Conservation (phyloP, 92 coral and sea anemone species). For the Umimayanthus chanpuru region DNA sequence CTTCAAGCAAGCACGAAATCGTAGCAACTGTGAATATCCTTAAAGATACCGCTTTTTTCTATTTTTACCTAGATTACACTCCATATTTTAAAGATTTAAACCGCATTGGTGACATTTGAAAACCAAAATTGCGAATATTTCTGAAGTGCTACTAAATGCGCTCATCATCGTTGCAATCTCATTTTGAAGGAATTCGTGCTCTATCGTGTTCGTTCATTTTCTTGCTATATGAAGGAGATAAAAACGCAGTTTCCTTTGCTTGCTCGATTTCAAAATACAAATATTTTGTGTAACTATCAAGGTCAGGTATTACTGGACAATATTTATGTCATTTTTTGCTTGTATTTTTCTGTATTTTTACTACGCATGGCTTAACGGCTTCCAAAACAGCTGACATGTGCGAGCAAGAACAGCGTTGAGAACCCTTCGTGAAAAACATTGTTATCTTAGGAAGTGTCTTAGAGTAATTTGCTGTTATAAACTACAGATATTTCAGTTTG, state of each 20-base stretch:
- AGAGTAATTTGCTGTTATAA: neutral
- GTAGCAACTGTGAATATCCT: neutral
- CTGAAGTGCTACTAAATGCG: neutral
- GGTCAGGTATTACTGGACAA: conserved; percentile 59
- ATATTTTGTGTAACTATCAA: conserved; percentile 20
- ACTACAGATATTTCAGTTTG: neutral
- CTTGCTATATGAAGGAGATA: neutral
- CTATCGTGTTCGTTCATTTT: neutral
- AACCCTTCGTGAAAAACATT: neutral
- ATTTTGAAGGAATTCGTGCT: conserved; percentile 19
- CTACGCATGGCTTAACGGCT: conserved; percentile 84
- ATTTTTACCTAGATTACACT: neutral
- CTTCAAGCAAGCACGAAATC: conserved; percentile 5
- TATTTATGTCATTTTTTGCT: conserved; percentile 72
- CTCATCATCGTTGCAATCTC: neutral
- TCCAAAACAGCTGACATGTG: conserved; percentile 49
- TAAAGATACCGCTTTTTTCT: neutral
- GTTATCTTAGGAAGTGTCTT: neutral
- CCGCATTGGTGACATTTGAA: neutral
- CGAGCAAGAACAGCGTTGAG: neutral
- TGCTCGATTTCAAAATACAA: conserved; percentile 34
- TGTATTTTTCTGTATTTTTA: conserved; percentile 89
- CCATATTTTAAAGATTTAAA: neutral
- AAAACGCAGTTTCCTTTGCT: conserved; percentile 10
- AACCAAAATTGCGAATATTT: neutral